Evolutionary conservation across 1,140 invertebrate species (phyloP).

Genomic region (Oncopodura yosiiana): DNA sequence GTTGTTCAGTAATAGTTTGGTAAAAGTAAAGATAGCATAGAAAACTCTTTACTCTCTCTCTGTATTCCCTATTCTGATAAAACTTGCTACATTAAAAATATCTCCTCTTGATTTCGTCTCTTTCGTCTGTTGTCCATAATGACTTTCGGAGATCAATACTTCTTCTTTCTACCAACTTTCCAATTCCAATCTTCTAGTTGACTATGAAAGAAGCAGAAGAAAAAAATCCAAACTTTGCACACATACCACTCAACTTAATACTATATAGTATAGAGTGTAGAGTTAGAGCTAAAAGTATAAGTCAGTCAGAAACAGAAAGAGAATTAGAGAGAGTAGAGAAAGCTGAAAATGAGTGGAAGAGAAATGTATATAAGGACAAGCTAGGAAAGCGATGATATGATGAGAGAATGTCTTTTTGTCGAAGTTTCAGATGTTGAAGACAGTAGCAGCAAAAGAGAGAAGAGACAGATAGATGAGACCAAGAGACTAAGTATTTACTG

Average conservation of each 20-base stretch:
- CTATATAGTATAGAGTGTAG: too few species aligned
- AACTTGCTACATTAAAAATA: conserved; percentile 31
- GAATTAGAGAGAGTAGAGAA: not conserved
- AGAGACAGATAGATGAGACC: conserved; percentile 6
- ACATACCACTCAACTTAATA: too few species aligned
- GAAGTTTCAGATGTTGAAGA: not conserved
- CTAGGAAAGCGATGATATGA: not conserved
- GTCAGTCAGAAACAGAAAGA: too few species aligned
- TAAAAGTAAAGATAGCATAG: too few species aligned
- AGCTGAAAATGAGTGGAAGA: conserved; percentile 10
- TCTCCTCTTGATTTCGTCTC: conserved; percentile 24
- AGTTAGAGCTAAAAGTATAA: too few species aligned
- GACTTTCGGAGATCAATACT: conserved; percentile 13
- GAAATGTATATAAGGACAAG: conserved; percentile 11
- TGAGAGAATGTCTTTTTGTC: not conserved
- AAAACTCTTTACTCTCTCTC: not conserved
- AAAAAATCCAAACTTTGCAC: too few species aligned
- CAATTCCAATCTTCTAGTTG: not conserved
- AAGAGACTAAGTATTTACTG: too few species aligned
- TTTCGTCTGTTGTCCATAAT: conserved; percentile 13
- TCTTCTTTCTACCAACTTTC: not conserved
- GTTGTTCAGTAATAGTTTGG: too few species aligned
- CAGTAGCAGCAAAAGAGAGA: not conserved
- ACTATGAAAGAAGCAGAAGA: too few species aligned
- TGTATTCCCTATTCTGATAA: conserved; percentile 22